Evolutionary conservation across 2,888 invertebrate genomes (phyloP).

Genomic region (Nebria salina): DNA sequence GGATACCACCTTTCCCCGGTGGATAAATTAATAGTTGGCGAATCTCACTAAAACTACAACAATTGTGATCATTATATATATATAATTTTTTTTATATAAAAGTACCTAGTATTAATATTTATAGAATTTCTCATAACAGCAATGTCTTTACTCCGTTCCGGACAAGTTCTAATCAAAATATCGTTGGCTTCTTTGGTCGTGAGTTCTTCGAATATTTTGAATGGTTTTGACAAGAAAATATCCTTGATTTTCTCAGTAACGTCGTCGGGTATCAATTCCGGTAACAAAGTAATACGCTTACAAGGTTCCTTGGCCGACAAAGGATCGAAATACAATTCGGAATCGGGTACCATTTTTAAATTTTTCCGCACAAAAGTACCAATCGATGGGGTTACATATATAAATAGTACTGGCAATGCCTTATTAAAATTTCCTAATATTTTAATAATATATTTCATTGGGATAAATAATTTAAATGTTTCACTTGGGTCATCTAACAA

Average conservation of each 20-base stretch:
- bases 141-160: conserved; percentile 57
- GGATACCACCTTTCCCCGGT: conserved; percentile 87
- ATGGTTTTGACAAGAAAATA: conserved; percentile 65
- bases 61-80: no score
- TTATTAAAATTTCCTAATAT: conserved; percentile 82
- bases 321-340: conserved; percentile 68
- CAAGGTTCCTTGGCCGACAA: conserved; percentile 72
- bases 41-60: conserved; percentile 54
- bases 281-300: conserved; percentile 80
- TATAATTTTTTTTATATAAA: no score
- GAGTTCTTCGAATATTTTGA: conserved; percentile 74
- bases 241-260: conserved; percentile 71
- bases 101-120: conserved; percentile 12
- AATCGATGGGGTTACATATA: conserved; percentile 76
- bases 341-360: conserved; percentile 73
- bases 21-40: conserved; percentile 81
- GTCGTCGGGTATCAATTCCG: conserved; percentile 75
- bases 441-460: conserved; percentile 75
- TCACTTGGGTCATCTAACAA: conserved; percentile 66
- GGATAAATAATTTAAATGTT: conserved; percentile 73
- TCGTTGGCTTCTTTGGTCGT: conserved; percentile 81
- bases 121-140: background rate
- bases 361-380: conserved; percentile 75
- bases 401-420: conserved; percentile 80
- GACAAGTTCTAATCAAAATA: conserved; percentile 79